Evolutionary conservation across 2,113 vertebrate species (phyloP).

Genomic region (Lagopus leucura): DNA sequence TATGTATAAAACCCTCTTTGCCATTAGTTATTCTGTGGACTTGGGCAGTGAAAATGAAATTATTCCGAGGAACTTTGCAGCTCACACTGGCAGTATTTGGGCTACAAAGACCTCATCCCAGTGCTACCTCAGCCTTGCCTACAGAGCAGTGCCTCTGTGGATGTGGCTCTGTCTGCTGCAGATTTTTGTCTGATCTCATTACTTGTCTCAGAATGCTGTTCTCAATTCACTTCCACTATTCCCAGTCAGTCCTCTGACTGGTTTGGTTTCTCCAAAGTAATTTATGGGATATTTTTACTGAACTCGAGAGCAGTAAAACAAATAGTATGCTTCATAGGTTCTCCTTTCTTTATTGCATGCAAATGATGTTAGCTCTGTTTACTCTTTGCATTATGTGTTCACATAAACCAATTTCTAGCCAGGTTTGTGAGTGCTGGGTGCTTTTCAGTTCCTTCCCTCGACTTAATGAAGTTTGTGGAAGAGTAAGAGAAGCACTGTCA

Average conservation of each 20-base stretch:
- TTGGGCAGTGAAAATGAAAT: not conserved
- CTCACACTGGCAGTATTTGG: not conserved
- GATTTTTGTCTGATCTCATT: not conserved
- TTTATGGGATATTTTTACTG: not conserved
- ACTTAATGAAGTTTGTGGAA: not conserved
- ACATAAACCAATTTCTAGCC: fast-evolving
- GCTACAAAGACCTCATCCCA: fast-evolving
- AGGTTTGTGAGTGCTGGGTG: not conserved
- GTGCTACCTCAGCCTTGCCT: not conserved
- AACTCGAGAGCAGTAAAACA: not conserved
- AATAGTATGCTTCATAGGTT: fast-evolving
- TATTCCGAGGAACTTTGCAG: not conserved
- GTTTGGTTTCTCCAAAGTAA: not conserved
- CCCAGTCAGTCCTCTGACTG: not conserved
- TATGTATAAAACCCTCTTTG: not conserved
- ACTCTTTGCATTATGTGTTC: not conserved
- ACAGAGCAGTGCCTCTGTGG: not conserved
- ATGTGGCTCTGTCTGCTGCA: not conserved
- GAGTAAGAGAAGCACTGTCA: not conserved
- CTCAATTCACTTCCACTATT: not conserved
- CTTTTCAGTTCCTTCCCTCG: not conserved
- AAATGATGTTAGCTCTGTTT: not conserved
- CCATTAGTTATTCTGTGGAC: not conserved
- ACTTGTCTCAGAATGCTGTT: fast-evolving
- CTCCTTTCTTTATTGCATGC: not conserved